A percentile compares a stretch with the other conserved stretches of the same genome.
phyloP scores from a whole-genome alignment of 2,888 invertebrate species.

The Apodemia hepburni region DNA sequence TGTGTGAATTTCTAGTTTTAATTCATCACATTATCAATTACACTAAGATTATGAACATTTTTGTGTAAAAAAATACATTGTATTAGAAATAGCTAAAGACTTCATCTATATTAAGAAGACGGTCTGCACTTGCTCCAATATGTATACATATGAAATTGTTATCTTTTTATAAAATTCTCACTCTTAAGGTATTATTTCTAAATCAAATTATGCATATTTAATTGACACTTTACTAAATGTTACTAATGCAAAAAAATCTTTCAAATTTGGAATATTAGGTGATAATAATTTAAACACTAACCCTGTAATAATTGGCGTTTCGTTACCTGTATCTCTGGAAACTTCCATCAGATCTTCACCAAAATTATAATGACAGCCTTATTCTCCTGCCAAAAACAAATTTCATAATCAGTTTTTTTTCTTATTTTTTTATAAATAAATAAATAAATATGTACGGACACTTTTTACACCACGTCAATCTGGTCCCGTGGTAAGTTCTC shows the following conservation, averaged over 20 bases:
- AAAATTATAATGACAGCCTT: no score
- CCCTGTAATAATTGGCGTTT: no score
- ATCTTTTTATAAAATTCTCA: not conserved
- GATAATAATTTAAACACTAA: no score
- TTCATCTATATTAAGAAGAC: not conserved
- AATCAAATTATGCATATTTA: not conserved
- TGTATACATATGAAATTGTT: not conserved
- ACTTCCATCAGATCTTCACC: no score
- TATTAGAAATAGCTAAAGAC: not conserved
- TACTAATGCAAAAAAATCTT: not conserved
- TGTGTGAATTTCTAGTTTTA: conserved; percentile 31
- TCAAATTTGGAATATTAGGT: no score
- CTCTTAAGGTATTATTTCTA: not conserved
- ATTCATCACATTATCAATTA: not conserved
- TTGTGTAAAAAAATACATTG: not conserved
- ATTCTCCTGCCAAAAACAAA: no score
- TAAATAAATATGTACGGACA: no score
- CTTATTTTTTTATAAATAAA: no score
- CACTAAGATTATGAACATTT: not conserved
- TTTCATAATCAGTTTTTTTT: no score
- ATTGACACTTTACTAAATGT: not conserved
- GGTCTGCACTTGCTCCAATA: not conserved
- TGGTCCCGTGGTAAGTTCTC: no score
- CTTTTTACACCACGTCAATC: no score
- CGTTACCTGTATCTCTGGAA: no score